Conservation (phyloP, 35 echinoderm and acorn worm genomes). For the Chiridota heheva region DNA sequence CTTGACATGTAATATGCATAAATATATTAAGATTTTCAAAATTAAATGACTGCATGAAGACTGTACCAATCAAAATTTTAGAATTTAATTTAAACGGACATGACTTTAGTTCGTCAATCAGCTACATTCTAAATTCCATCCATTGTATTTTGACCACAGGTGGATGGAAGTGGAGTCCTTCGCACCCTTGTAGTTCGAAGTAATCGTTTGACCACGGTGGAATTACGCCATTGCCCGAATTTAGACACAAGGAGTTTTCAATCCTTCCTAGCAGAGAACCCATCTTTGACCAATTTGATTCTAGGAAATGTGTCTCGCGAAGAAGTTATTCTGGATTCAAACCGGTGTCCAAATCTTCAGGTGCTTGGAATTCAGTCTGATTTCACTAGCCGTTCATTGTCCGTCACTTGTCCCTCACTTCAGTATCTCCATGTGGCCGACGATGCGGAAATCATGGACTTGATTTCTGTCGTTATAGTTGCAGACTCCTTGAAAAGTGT, state of each 20-base stretch:
- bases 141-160: too few relatives aligned
- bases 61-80: too few relatives aligned
- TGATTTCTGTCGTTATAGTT: constrained; percentile 61
- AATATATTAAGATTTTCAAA: too few relatives aligned
- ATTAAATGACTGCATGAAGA: too few relatives aligned
- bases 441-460: constrained; percentile 72
- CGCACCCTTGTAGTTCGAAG: constrained; percentile 62
- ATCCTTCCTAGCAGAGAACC: constrained; percentile 64
- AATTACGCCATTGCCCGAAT: constrained; percentile 69
- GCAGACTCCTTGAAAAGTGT: constrained; percentile 71
- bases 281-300: constrained; percentile 49
- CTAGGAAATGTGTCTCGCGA: constrained; percentile 59
- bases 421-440: constrained; percentile 48
- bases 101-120: too few relatives aligned
- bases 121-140: too few relatives aligned
- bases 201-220: constrained; percentile 52
- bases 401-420: constrained; percentile 65
- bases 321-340: constrained; percentile 65
- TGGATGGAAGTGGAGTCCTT: constrained; percentile 81
- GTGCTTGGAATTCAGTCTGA: constrained; percentile 57
- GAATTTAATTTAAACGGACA: too few relatives aligned
- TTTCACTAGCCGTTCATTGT: constrained; percentile 64
- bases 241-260: constrained; percentile 55
- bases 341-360: constrained; percentile 65
- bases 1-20: too few relatives aligned